Conservation (phyloP, 35 echinoderm and acorn worm species). For the Apostichopus californicus region DNA sequence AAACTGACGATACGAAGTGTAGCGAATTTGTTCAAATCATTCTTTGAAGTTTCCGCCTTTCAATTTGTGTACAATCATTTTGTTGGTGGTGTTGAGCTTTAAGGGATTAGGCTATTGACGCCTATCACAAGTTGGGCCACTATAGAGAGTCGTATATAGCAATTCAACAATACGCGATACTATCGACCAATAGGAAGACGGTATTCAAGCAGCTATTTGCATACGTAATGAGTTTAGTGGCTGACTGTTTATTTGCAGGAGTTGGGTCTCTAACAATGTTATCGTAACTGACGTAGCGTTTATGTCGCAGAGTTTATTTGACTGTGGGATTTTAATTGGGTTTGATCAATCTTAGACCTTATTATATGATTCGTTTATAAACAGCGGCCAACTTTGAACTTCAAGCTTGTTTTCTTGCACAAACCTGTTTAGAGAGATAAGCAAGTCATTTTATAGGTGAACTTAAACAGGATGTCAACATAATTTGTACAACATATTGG, state of each 20-base stretch:
- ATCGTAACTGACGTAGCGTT: neutral
- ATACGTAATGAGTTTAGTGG: neutral
- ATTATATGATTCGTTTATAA: neutral
- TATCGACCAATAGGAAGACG: neutral
- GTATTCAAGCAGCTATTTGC: neutral
- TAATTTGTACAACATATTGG: neutral
- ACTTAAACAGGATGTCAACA: neutral
- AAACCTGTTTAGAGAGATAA: neutral
- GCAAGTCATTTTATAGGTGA: neutral
- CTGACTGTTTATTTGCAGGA: too few species aligned
- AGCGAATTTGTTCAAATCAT: neutral
- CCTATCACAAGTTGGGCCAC: neutral
- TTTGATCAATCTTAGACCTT: neutral
- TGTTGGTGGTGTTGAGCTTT: neutral
- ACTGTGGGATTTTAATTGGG: neutral
- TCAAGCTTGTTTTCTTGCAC: neutral
- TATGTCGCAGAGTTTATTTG: neutral
- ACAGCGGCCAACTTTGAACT: constrained; percentile 22
- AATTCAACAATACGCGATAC: neutral
- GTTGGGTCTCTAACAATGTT: neutral
- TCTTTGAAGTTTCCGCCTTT: constrained; percentile 31
- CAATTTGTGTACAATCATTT: too few species aligned
- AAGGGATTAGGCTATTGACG: constrained; percentile 26
- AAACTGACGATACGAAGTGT: neutral
- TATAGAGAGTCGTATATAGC: neutral